phyloP scores from a whole-genome alignment of 2,888 invertebrate species.

The Opisthograptis luteolata region DNA sequence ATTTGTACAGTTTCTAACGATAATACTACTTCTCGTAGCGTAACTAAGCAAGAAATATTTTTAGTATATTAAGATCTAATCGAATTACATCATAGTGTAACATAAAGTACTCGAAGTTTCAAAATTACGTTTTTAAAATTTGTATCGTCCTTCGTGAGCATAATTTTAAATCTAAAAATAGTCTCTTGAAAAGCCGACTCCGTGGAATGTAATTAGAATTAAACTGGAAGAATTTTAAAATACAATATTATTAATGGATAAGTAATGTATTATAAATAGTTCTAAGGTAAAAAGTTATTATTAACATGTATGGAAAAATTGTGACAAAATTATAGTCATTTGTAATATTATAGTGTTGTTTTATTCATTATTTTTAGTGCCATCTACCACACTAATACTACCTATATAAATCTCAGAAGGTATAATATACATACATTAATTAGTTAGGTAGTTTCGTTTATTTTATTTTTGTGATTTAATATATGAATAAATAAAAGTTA shows the following conservation, averaged over 20 bases:
- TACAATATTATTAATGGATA: conserved; percentile 79
- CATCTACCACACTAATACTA: too few species aligned
- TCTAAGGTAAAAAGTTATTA: conserved; percentile 84
- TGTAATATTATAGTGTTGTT: conserved; percentile 83
- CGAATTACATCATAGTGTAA: conserved; percentile 82
- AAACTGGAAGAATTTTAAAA: conserved; percentile 82
- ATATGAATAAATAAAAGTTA: too few species aligned
- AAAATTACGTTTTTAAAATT: conserved; percentile 70
- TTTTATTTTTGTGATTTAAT: too few species aligned
- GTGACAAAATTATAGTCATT: conserved; percentile 86
- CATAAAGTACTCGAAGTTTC: conserved; percentile 71
- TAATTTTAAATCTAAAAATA: conserved; percentile 61
- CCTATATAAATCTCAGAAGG: too few species aligned
- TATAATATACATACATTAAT: too few species aligned
- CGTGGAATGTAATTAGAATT: conserved; percentile 78
- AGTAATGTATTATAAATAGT: conserved; percentile 84
- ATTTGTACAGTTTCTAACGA: conserved; percentile 83
- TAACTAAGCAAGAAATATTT: conserved; percentile 80
- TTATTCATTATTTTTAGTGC: conserved; percentile 55
- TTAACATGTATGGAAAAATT: conserved; percentile 85
- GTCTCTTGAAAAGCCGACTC: conserved; percentile 73
- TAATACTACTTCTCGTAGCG: conserved; percentile 77
- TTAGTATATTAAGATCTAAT: conserved; percentile 82
- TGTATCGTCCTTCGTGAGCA: conserved; percentile 67
- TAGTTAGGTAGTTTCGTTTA: too few species aligned